Base-by-base conservation (phyloP, 2,113 vertebrate species). In the Ceratotherium simum region DNA sequence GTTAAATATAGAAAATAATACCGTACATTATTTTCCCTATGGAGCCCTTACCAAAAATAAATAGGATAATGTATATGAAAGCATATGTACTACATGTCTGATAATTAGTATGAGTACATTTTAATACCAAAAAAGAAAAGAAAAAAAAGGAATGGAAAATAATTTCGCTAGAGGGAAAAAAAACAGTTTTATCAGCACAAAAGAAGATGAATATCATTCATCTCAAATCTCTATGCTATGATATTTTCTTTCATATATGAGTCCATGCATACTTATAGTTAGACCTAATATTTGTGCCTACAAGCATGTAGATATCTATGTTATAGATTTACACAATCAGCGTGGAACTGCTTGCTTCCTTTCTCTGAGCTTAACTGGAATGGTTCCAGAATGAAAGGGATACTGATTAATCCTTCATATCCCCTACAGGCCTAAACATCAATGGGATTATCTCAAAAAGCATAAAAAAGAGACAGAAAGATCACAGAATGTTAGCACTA, bases 381-480 rank as follows among this genome's bases (percentile, higher is more conserved):
- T 76, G 7, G 1, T 95, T 84, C 6, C 39, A 89, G 51, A 96
- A 62, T 36, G 65, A 88, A 97, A 96, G 92, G n/a, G 67, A 27
- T 31, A 95, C 36, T 58, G 11, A 58, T 82, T 96, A 97, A 94
- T 80, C 29, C 31, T 73, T 21, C 2, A 79, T 87, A 6, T 18
- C 14, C 4, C 25, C 16, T 56, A 78, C 8, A 93, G 54, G 76
- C 27, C 88, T 92, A 81, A 98, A 90, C 33, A 88, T 89, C 65
- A 96, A 20, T 82, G 90, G n/a, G 58, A 97, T 98, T 98, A 95
- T 69, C 39, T 60, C 46, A 70, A 96, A 97, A 89, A 90, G 9
- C 3, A 58, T 58, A 36, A 86, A 73, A 83, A 79, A 92, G 31
- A 95, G 18, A 82, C 18, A 95, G 51, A 56, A 48, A 58, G 42